These are phyloP conservation scores for Chunga burmeisteri DNA, from an alignment of 2,113 vertebrate species.

Conservation along the genomic window DNA sequence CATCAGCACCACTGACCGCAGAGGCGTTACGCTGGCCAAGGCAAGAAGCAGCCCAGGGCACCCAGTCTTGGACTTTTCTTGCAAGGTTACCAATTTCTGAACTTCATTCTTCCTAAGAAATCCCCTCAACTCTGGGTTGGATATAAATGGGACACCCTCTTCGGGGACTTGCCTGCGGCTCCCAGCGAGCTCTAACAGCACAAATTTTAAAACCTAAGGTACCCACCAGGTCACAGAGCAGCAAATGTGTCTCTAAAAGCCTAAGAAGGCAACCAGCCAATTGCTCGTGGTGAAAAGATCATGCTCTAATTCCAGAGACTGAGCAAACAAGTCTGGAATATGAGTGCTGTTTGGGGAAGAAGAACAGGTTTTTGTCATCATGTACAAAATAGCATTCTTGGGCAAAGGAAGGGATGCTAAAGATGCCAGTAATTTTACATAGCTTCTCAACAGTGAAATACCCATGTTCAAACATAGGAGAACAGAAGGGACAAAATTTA, in stretches of 20 bases:
- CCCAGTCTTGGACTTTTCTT: not conserved
- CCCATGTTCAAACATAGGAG: not conserved
- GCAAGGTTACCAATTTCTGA: not conserved
- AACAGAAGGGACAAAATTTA: not conserved
- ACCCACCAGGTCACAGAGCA: not conserved
- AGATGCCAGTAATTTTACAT: not conserved
- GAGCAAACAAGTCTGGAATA: not conserved
- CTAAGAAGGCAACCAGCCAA: not conserved
- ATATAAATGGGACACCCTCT: not conserved
- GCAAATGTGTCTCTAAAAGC: fast-evolving
- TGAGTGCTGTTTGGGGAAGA: not conserved
- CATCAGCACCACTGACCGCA: not conserved
- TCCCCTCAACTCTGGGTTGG: not conserved
- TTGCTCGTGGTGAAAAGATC: not conserved
- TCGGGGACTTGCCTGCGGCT: not conserved
- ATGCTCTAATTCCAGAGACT: not conserved
- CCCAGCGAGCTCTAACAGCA: not conserved
- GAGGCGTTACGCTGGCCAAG: fast-evolving
- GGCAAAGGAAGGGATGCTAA: not conserved
- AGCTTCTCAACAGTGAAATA: not conserved
- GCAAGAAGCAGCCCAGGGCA: not conserved
- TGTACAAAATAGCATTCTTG: not conserved
- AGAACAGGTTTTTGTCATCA: not conserved
- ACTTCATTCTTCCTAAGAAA: not conserved
- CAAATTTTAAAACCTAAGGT: not conserved